phyloP scores from a whole-genome alignment of 2,888 invertebrate genomes.

The Zaprionus bogoriensis region DNA sequence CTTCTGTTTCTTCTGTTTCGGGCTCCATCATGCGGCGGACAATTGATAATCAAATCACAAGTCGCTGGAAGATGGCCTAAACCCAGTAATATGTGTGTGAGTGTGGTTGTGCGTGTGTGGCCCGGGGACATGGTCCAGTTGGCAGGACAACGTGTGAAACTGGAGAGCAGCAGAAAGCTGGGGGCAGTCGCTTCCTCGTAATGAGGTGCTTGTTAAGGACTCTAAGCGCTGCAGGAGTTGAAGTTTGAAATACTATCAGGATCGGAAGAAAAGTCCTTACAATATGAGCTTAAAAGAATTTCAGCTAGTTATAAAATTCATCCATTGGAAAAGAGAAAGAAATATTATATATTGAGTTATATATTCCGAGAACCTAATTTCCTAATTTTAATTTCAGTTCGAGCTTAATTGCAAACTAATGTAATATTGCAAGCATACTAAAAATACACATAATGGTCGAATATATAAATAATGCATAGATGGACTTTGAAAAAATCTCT shows the following conservation, averaged over 20 bases:
- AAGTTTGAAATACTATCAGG: background rate
- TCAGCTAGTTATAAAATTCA: too few relatives aligned
- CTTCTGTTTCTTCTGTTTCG: background rate
- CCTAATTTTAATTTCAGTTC: too few relatives aligned
- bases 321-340: too few relatives aligned
- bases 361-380: too few relatives aligned
- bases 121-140: conserved; percentile 23
- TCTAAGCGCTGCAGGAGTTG: background rate
- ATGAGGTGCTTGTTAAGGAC: conserved; percentile 20
- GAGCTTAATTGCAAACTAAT: too few relatives aligned
- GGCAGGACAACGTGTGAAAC: conserved; percentile 35
- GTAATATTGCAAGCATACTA: too few relatives aligned
- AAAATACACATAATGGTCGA: too few relatives aligned
- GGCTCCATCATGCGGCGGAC: conserved; percentile 21
- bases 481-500: too few relatives aligned
- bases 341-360: too few relatives aligned
- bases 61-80: too few relatives aligned
- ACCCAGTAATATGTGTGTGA: conserved; percentile 1
- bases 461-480: too few relatives aligned
- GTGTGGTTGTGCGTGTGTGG: conserved; percentile 15
- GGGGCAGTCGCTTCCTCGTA: conserved; percentile 1
- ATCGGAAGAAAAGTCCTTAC: background rate
- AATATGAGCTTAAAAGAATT: background rate
- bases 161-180: background rate
- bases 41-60: conserved; percentile 56